Evolutionary conservation across 2,888 invertebrate species (phyloP).

Genomic region (Polydrusus tereticollis): DNA sequence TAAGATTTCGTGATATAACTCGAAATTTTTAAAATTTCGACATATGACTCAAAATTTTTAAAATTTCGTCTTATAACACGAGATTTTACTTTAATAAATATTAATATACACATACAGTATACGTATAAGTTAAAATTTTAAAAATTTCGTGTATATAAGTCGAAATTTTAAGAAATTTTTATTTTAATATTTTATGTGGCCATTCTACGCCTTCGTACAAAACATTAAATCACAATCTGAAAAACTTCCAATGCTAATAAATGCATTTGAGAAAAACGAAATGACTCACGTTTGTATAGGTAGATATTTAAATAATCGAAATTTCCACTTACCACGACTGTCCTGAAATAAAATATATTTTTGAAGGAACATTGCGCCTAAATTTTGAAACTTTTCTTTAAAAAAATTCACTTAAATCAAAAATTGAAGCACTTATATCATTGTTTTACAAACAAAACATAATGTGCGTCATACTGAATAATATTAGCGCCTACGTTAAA

Average conservation of each 20-base stretch:
- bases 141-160: too few species aligned
- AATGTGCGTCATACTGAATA: too few species aligned
- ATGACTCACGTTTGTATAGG: conserved; percentile 30
- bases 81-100: too few species aligned
- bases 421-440: neutral
- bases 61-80: too few species aligned
- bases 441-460: neutral
- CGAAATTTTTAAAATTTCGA: too few species aligned
- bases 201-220: too few species aligned
- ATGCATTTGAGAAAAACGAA: conserved; percentile 10
- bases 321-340: conserved; percentile 51
- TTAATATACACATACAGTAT: too few species aligned
- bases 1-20: too few species aligned
- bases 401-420: neutral
- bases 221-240: conserved; percentile 5
- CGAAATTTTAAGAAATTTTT: too few species aligned
- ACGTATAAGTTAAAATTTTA: too few species aligned
- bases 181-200: too few species aligned
- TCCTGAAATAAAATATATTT: conserved; percentile 54
- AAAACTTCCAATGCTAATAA: conserved; percentile 12
- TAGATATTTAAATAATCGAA: conserved; percentile 15
- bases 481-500: conserved; percentile 2
- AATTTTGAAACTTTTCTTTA: neutral
- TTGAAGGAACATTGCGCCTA: conserved; percentile 51
- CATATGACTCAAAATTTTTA: too few species aligned